Evolutionary conservation across 2,888 invertebrate genomes (phyloP), one percentile per base, ranked within the genome.

Genomic region (Chaetoderma sp.): DNA sequence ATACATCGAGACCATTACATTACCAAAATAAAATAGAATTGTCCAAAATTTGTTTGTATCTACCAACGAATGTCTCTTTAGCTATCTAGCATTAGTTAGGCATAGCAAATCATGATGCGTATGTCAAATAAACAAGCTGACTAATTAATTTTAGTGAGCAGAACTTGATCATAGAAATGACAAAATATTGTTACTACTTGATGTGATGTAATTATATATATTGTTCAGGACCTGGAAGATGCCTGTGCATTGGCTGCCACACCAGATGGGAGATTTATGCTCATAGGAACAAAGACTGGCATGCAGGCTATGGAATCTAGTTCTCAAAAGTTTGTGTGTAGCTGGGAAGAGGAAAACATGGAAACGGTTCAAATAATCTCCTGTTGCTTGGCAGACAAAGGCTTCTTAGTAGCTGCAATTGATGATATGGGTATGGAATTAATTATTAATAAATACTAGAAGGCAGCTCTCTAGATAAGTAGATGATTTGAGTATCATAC

Each of bases 361-460:
- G 81, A 82, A 56, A 74, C 84, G 18, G 65, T 71, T 16, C 69
- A 65, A 54, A 73, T 83, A 1, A 71, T 75, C 33, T 58, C 72
- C 4, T 71, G 73, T 33, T 56, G 67, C 8, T 60, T 82, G n/a
- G 73, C 67, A 21, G 75, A 71, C 36, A 72, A 79, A 28, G 72
- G 71, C 16, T 78, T 81, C 65, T 63, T 78, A 4, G 60, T 83
- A 27, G 60, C 74, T 6, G 75, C 80, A 4, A 62, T 82, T 33
- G 83, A 83, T 78, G 83, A 83, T 59, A 79, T 82, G 79, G 84
- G 84, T 84, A 71, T 45, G 67, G 45, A 27, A 28, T 47, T n/a
- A 8, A 2, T 8, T 18, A 18, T 33, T 13, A 10, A 52, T 30
- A 47, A 16, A 42, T 8, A 16, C 4, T 39, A 23, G 42, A 39